Evolutionary conservation across 2,888 invertebrate genomes (phyloP).

Genomic region (Trichopoda pennipes): DNA sequence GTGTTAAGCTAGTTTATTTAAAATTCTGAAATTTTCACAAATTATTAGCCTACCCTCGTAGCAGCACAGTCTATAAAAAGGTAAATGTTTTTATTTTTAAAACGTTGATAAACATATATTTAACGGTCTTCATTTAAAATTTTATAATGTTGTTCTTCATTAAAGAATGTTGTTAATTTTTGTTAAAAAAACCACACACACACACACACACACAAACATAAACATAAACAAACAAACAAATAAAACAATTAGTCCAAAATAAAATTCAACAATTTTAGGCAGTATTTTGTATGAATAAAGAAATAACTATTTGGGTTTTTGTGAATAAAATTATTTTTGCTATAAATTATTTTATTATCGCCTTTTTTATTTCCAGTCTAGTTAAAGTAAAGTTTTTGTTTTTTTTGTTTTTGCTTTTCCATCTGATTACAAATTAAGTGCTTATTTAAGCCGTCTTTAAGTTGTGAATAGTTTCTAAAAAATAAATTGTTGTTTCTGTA

Average conservation of each 20-base stretch:
- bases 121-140: not conserved
- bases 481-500: not conserved
- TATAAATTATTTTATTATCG: slow-evolving; percentile 35
- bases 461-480: not conserved
- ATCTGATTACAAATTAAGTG: slow-evolving; percentile 54
- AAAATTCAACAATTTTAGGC: slow-evolving; percentile 17
- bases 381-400: slow-evolving; percentile 10
- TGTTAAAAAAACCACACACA: not conserved
- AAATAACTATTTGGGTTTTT: slow-evolving; percentile 1
- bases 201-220: not conserved
- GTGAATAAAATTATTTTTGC: slow-evolving; percentile 29
- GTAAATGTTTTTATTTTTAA: slow-evolving; percentile 31
- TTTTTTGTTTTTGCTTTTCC: not conserved
- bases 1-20: too few relatives aligned
- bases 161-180: slow-evolving; percentile 1
- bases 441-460: slow-evolving; percentile 30
- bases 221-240: slow-evolving; percentile 6
- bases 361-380: slow-evolving; percentile 5
- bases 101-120: slow-evolving; percentile 23
- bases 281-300: slow-evolving; percentile 3
- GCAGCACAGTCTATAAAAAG: slow-evolving; percentile 10
- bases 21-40: too few relatives aligned
- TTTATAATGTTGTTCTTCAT: slow-evolving; percentile 14
- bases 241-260: slow-evolving; percentile 21
- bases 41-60: not conserved